phyloP scores from a whole-genome alignment of 2,113 vertebrate species.

The Dasypus novemcinctus region DNA sequence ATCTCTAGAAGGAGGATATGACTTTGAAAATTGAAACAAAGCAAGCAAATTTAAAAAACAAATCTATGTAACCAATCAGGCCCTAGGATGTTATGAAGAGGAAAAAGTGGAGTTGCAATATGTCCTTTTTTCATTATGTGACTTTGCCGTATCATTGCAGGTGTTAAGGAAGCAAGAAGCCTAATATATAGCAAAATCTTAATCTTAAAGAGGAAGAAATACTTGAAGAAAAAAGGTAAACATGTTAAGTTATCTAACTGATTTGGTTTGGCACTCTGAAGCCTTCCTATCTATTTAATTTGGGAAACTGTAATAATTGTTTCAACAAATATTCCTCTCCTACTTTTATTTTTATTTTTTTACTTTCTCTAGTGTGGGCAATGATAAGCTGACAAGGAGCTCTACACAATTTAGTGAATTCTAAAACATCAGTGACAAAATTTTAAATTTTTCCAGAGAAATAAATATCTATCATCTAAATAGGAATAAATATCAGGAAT shows the following conservation, averaged over 20 bases:
- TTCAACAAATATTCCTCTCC: not conserved
- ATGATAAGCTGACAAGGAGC: not conserved
- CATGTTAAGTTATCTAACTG: not conserved
- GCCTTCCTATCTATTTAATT: not conserved
- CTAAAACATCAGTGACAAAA: not conserved
- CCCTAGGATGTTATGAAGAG: not conserved
- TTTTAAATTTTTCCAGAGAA: not conserved
- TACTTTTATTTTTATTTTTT: not conserved
- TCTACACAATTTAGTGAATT: not conserved
- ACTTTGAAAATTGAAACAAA: not conserved
- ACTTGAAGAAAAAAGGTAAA: not conserved
- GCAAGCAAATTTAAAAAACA: not conserved
- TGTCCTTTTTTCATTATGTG: too few species aligned
- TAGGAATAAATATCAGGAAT: not conserved
- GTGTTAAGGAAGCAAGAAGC: not conserved
- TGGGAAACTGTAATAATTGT: not conserved
- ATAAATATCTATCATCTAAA: not conserved
- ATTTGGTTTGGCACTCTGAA: not conserved
- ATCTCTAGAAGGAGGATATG: not conserved
- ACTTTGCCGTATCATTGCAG: not conserved
- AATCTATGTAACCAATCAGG: not conserved
- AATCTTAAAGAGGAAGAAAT: not conserved
- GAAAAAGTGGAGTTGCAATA: not conserved
- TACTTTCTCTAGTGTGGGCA: not conserved
- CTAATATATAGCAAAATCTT: not conserved